These are phyloP conservation scores for Geophilus truncorum DNA, from an alignment of 2,888 invertebrate species.

Conservation along the genomic window DNA sequence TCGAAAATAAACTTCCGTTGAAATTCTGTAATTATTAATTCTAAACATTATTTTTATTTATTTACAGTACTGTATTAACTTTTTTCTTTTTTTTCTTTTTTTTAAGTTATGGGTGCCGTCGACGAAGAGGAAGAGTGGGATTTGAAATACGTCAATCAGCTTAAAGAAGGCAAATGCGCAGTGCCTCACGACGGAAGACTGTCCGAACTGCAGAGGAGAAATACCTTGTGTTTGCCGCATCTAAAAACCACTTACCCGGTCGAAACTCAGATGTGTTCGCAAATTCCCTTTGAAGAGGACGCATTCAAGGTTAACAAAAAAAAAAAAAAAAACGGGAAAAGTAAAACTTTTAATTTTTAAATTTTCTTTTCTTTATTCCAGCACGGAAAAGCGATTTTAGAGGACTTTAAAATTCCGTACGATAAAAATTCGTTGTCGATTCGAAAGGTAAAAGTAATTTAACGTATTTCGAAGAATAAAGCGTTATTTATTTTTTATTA, in stretches of 20 bases:
- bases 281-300: conserved; percentile 27
- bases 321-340: background rate
- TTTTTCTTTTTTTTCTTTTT: background rate
- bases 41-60: too few species aligned
- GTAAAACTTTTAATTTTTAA: too few species aligned
- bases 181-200: conserved; percentile 43
- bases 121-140: conserved; percentile 39
- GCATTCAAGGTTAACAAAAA: conserved; percentile 31
- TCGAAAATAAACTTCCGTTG: too few species aligned
- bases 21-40: too few species aligned
- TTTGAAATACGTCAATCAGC: conserved; percentile 36
- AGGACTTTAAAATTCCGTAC: background rate
- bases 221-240: conserved; percentile 49
- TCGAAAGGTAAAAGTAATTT: too few species aligned
- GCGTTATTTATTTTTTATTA: too few species aligned
- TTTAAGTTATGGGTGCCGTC: background rate
- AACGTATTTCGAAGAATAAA: too few species aligned
- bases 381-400: background rate
- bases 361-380: background rate
- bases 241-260: conserved; percentile 48
- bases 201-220: conserved; percentile 47
- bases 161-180: conserved; percentile 35
- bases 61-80: background rate
- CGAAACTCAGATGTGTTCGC: conserved; percentile 43
- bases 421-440: background rate